Evolutionary conservation across 2,797 vertebrate species (phyloP).

Genomic region (Eurystomus glaucurus): DNA sequence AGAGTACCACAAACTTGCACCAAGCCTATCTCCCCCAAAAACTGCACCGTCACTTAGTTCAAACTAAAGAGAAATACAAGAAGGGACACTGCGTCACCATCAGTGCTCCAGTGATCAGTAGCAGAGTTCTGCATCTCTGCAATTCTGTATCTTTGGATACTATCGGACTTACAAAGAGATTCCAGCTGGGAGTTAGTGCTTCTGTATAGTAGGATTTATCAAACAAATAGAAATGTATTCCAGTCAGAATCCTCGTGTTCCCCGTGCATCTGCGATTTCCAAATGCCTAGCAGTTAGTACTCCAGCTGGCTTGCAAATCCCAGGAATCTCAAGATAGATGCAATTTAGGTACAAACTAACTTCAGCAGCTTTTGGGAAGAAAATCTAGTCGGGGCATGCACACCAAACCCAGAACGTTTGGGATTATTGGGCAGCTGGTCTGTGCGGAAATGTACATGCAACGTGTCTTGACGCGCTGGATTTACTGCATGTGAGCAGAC

Average conservation of each 20-base stretch:
- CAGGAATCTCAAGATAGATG: neutral
- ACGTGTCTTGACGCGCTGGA: neutral
- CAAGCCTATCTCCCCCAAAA: neutral
- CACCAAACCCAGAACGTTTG: neutral
- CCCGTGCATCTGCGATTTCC: neutral
- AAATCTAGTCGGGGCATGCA: neutral
- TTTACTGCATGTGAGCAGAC: neutral
- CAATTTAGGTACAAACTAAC: neutral
- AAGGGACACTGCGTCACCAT: neutral
- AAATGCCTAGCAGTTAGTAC: neutral
- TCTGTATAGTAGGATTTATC: neutral
- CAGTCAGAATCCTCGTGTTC: neutral
- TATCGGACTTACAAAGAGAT: neutral
- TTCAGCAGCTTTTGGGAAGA: neutral
- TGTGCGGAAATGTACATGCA: neutral
- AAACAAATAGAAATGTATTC: neutral
- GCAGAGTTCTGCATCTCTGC: neutral
- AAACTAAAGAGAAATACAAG: neutral
- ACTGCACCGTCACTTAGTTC: neutral
- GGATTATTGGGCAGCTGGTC: neutral
- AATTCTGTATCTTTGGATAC: neutral
- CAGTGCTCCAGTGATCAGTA: neutral
- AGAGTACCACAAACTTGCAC: neutral
- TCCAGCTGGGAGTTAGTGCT: neutral
- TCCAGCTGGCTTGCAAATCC: neutral